Evolutionary conservation across 2,888 invertebrate genomes (phyloP).

Genomic region (Fragum fragum): DNA sequence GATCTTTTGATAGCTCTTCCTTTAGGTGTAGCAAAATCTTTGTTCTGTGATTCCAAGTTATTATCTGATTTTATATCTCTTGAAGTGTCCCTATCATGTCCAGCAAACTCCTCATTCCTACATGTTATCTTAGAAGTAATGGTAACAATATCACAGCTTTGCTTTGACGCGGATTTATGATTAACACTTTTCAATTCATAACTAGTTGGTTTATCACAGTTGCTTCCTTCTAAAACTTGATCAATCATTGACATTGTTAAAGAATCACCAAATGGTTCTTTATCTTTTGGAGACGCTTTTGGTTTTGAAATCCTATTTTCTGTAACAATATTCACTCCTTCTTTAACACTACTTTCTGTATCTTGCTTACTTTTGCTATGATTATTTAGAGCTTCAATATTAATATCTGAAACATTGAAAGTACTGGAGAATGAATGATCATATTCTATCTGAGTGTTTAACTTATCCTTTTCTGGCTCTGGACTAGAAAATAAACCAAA

Average conservation of each 20-base stretch:
- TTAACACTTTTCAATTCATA: background rate
- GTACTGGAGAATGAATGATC: constrained; percentile 74
- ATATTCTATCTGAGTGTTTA: constrained; percentile 56
- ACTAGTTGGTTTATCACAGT: background rate
- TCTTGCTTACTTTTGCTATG: background rate
- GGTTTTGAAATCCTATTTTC: background rate
- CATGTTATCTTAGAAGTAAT: background rate
- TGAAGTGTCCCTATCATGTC: background rate
- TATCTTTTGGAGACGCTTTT: constrained; percentile 11
- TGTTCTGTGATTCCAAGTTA: background rate
- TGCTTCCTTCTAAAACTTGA: constrained; percentile 64
- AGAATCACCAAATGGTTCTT: constrained; percentile 72
- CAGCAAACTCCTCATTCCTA: background rate
- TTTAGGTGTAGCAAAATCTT: constrained; percentile 51
- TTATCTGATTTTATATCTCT: background rate
- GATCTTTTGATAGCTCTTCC: constrained; percentile 43
- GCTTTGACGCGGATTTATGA: constrained; percentile 24
- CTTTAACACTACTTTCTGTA: background rate
- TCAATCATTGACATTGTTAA: constrained; percentile 80
- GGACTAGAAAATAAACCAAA: constrained; percentile 26
- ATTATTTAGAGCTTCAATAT: constrained; percentile 1
- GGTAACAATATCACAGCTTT: constrained; percentile 44
- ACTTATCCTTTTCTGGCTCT: background rate
- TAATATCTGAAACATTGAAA: constrained; percentile 32
- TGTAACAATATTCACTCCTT: background rate